These are phyloP conservation scores for Cremastinae sp. DNA, from an alignment of 2,888 invertebrate genomes.

Conservation along the genomic window DNA sequence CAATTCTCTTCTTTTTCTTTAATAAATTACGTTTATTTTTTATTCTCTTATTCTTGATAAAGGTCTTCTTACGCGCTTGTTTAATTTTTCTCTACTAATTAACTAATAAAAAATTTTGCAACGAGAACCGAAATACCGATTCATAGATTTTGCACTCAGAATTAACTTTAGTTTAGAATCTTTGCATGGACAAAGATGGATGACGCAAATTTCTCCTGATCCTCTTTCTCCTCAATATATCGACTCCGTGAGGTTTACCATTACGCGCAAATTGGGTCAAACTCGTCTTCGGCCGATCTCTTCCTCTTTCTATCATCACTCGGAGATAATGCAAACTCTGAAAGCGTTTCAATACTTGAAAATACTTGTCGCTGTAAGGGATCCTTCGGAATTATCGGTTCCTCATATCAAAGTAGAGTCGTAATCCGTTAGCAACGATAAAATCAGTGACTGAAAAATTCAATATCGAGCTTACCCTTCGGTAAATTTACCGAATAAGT, in stretches of 20 bases:
- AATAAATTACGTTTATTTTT: neutral
- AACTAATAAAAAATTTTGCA: neutral
- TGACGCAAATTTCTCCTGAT: neutral
- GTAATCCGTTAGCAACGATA: neutral
- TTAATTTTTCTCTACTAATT: slow-evolving; percentile 6
- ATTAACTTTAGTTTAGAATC: neutral
- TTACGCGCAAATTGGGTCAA: slow-evolving; percentile 40
- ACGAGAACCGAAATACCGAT: neutral
- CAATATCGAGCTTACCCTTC: neutral
- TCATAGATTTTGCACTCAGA: neutral
- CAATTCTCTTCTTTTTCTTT: slow-evolving; percentile 8
- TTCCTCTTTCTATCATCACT: neutral
- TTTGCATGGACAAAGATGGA: slow-evolving; percentile 33
- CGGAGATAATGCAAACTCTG: slow-evolving; percentile 36
- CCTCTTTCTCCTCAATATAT: neutral
- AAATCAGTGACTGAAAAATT: neutral
- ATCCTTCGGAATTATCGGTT: slow-evolving; percentile 26
- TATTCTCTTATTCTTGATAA: neutral
- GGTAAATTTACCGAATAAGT: neutral
- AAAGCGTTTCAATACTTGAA: slow-evolving; percentile 17
- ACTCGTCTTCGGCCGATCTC: neutral
- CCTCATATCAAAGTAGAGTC: neutral
- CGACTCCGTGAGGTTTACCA: slow-evolving; percentile 28
- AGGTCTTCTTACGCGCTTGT: neutral
- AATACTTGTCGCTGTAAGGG: slow-evolving; percentile 20